Evolutionary conservation across 2,888 invertebrate species (phyloP), one percentile per base, ranked within the genome.

Genomic region (Stenichneumon culpator): DNA sequence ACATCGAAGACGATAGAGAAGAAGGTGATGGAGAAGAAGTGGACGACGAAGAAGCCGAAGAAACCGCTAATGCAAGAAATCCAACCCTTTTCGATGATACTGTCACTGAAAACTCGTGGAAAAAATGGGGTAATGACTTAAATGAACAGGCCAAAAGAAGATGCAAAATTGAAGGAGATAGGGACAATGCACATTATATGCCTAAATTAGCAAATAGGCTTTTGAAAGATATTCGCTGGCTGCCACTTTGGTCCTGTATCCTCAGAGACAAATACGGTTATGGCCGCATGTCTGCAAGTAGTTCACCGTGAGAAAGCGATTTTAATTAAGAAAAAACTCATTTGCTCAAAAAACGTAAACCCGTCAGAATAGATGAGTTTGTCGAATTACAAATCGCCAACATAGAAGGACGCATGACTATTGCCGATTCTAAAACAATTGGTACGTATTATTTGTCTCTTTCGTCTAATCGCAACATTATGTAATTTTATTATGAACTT

Each of bases 181-280:
- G 72, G 11, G 39, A 1, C 14, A 73, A 44, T 16, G 72, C 57
- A 3, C 72, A 73, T 44, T 57, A 57, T 39, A 22, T 73, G 72
- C 57, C 72, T 9, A 57, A 22, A 39, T 39, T 73, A 19, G 72
- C 57, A 9, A 14, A 73, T 6, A 14, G 57, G 11, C 57, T 57
- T 9, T 16, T 73, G 39, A 57, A 57, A 14, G 72, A 73, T 57
- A 57, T 57, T 57, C 72, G 72, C 19, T 60, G 57, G 57, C 36
- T 60, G 25, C 72, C 39, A 39, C 39, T 57, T 22, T 73, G 72
- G 57, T 73, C 57, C 39, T 73, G 72, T n/a, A 57, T 73, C 39
- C 25, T 57, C 25, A 57, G 72, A 22, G 72, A 73, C 16, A 57
- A 16, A 73, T 73, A 57, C 22, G 72, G 72, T 22, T 72, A 72